Evolutionary conservation across 2,113 vertebrate genomes (phyloP).

Genomic region (Merops nubicus): DNA sequence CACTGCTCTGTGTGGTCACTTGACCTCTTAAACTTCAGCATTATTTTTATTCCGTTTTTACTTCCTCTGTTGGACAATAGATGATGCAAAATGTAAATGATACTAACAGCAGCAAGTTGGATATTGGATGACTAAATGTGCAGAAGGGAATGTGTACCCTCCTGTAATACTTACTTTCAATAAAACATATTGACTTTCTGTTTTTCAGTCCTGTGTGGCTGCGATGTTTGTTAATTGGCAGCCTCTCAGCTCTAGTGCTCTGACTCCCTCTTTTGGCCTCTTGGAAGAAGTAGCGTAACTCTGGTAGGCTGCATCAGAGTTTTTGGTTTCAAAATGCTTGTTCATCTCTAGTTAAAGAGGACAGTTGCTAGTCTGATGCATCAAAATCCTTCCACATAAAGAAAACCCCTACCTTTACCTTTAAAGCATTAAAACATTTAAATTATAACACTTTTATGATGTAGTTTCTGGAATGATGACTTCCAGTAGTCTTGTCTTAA

Average conservation of each 20-base stretch:
- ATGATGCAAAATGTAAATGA: not conserved
- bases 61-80: not conserved
- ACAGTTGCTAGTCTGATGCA: not conserved
- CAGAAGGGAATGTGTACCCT: not conserved
- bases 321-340: not conserved
- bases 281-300: not conserved
- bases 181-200: not conserved
- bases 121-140: not conserved
- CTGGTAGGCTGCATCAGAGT: too few relatives aligned
- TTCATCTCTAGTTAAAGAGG: not conserved
- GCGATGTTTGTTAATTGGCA: not conserved
- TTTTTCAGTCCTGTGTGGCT: not conserved
- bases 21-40: accelerated
- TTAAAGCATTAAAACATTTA: too few relatives aligned
- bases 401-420: not conserved
- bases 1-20: not conserved
- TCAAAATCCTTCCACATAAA: not conserved
- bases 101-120: not conserved
- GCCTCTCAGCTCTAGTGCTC: not conserved
- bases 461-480: not conserved
- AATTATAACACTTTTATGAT: not conserved
- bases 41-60: not conserved
- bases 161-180: not conserved
- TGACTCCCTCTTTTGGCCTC: not conserved
- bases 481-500: not conserved